These are phyloP conservation scores for Phymanthus crucifer DNA, from an alignment of 92 coral and sea anemone species.

Conservation along the genomic window DNA sequence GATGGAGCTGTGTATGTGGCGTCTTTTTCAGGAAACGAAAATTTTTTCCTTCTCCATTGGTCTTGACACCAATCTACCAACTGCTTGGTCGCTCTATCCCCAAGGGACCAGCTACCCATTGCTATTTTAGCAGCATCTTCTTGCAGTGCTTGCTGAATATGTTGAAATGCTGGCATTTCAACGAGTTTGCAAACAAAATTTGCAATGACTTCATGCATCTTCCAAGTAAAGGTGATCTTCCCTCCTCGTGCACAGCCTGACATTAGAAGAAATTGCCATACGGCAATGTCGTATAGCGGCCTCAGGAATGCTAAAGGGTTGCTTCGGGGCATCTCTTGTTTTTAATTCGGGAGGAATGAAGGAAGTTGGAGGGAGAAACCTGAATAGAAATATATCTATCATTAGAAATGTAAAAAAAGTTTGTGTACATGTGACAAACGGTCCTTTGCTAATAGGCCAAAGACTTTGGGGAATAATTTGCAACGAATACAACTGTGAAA, in stretches of 20 bases:
- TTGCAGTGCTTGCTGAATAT: constrained; percentile 5
- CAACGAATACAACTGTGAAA: background rate
- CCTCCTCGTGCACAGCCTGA: background rate
- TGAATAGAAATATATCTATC: too few relatives aligned
- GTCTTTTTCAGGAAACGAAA: background rate
- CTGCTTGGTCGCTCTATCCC: constrained; percentile 1
- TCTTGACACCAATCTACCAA: constrained; percentile 25
- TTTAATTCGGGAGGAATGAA: too few relatives aligned
- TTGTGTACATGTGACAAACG: too few relatives aligned
- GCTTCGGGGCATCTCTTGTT: background rate
- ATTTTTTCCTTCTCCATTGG: constrained; percentile 22
- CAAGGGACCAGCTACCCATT: background rate
- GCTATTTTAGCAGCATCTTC: background rate
- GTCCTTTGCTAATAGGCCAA: too few relatives aligned
- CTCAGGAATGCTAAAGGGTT: constrained; percentile 24
- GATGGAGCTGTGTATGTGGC: constrained; percentile 10
- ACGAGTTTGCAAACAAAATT: constrained; percentile 23
- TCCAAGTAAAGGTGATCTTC: constrained; percentile 15
- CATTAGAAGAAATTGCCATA: constrained; percentile 27
- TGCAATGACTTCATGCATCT: constrained; percentile 18
- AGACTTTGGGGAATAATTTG: background rate
- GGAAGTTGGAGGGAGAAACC: too few relatives aligned
- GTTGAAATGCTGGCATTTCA: constrained; percentile 16
- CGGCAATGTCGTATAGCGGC: constrained; percentile 39
- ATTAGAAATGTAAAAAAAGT: too few relatives aligned